Evolutionary conservation across 2,113 vertebrate species (phyloP).

Genomic region (Cebus imitator): DNA sequence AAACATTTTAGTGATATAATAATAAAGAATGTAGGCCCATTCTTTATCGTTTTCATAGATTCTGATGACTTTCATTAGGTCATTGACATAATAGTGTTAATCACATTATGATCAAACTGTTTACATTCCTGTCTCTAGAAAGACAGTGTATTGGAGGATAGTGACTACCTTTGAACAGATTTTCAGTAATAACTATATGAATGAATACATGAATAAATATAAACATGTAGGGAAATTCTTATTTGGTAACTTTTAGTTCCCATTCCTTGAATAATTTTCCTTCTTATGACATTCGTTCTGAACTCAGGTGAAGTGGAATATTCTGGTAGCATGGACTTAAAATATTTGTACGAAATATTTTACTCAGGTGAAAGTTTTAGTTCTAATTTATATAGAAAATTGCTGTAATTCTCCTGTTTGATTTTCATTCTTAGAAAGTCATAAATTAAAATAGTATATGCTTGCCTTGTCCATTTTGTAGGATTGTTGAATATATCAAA

Average conservation of each 20-base stretch:
- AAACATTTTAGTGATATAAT: constrained; percentile 6
- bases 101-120: not conserved
- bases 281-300: not conserved
- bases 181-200: not conserved
- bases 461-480: not conserved
- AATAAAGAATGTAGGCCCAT: not conserved
- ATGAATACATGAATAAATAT: not conserved
- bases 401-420: not conserved
- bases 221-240: not conserved
- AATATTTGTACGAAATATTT: not conserved
- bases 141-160: not conserved
- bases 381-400: not conserved
- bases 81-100: not conserved
- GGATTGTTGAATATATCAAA: not conserved
- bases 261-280: constrained; percentile 25
- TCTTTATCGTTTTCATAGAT: no score
- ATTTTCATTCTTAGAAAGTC: not conserved
- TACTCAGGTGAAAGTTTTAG: not conserved
- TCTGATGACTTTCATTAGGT: not conserved
- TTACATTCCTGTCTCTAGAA: not conserved
- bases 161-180: not conserved
- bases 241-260: not conserved
- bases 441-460: not conserved
- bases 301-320: not conserved
- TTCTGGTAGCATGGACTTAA: not conserved